Conservation (phyloP, 2,888 invertebrate species). For the Halocaridina rubra region DNA sequence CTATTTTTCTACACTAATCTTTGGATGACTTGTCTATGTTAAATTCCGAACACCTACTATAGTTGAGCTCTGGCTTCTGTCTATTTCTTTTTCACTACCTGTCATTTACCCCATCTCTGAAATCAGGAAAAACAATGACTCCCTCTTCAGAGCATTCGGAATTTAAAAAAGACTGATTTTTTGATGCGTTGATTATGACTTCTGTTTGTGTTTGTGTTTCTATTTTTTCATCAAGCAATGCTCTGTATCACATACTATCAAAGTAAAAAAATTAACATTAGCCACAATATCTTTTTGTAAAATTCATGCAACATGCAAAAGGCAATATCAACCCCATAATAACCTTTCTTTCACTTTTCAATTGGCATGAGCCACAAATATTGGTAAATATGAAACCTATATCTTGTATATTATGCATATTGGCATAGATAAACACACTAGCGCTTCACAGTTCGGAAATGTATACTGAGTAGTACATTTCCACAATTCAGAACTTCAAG, state of each 20-base stretch:
- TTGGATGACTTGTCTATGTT: slow-evolving; percentile 45
- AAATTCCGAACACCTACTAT: slow-evolving; percentile 42
- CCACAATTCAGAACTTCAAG: too few species aligned
- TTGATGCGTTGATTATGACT: slow-evolving; percentile 56
- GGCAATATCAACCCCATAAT: too few species aligned
- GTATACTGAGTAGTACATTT: too few species aligned
- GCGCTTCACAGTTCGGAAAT: too few species aligned
- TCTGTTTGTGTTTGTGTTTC: slow-evolving; percentile 48
- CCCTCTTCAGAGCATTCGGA: slow-evolving; percentile 33
- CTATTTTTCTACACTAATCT: too few species aligned
- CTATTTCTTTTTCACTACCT: background rate
- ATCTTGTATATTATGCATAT: too few species aligned
- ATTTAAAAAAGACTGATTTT: slow-evolving; percentile 44
- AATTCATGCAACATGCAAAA: background rate
- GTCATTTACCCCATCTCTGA: background rate
- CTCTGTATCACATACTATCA: slow-evolving; percentile 36
- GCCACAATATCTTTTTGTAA: too few species aligned
- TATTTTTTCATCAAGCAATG: slow-evolving; percentile 41
- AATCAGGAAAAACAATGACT: background rate
- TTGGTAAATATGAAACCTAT: too few species aligned
- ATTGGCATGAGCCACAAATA: too few species aligned
- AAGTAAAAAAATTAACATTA: slow-evolving; percentile 9
- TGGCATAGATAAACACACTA: too few species aligned
- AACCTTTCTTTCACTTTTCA: too few species aligned
- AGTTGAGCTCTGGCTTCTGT: background rate